These are phyloP conservation scores for Pollachius pollachius DNA, from an alignment of 2,113 vertebrate genomes.

Conservation along the genomic window DNA sequence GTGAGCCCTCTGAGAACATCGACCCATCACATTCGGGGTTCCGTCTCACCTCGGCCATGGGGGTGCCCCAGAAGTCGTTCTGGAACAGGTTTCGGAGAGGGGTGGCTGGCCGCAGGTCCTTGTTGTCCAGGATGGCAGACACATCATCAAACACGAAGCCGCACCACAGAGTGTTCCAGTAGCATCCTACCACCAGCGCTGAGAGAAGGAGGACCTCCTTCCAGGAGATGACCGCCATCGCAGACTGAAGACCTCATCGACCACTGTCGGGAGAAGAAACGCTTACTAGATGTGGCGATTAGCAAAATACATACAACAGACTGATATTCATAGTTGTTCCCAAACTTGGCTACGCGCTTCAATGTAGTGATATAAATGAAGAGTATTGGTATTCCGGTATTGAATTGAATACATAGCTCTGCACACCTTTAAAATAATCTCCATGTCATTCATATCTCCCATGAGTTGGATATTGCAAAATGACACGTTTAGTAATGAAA, in stretches of 20 bases:
- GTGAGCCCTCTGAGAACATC: neutral
- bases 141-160: conserved; percentile 98
- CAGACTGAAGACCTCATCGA: conserved; percentile 71
- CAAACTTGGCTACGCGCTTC: too few species aligned
- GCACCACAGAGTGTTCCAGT: conserved; percentile 95
- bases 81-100: conserved; percentile 89
- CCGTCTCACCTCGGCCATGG: conserved; percentile 91
- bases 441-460: too few species aligned
- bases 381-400: too few species aligned
- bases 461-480: too few species aligned
- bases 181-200: conserved; percentile 87
- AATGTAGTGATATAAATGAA: too few species aligned
- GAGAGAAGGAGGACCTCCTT: conserved; percentile 87
- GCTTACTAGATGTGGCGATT: neutral
- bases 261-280: conserved; percentile 49
- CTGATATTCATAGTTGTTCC: too few species aligned
- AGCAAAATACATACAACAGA: too few species aligned
- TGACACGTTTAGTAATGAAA: too few species aligned
- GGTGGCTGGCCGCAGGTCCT: conserved; percentile 94
- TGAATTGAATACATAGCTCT: too few species aligned
- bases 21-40: neutral
- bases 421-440: too few species aligned
- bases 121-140: conserved; percentile 97
- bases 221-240: conserved; percentile 86
- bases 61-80: conserved; percentile 99